A percentile compares a stretch with the other conserved stretches of the same genome.
Evolutionary conservation across 2,113 vertebrate genomes (phyloP).

Genomic region (Philantomba maxwellii): DNA sequence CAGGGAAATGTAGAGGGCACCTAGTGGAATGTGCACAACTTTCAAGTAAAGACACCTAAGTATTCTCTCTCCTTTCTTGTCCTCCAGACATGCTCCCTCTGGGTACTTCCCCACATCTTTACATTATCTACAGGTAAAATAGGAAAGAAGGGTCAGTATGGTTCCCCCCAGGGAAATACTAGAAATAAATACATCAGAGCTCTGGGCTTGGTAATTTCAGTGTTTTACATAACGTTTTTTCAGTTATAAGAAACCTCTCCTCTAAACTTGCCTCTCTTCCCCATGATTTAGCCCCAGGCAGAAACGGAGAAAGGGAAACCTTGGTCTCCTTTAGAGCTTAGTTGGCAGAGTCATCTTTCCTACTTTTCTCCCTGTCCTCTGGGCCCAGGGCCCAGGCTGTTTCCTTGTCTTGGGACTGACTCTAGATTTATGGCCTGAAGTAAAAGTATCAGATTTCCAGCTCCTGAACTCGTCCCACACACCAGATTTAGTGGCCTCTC

Average conservation of each 20-base stretch:
- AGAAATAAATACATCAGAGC: background rate
- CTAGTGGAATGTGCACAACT: background rate
- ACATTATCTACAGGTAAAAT: background rate
- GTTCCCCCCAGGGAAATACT: background rate
- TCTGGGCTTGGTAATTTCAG: background rate
- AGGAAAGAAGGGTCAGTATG: background rate
- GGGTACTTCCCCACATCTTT: background rate
- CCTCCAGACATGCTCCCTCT: background rate
- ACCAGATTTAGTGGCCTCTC: constrained; percentile 2
- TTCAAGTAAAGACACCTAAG: background rate
- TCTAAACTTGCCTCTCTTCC: background rate
- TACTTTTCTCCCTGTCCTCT: constrained; percentile 18
- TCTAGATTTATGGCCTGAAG: constrained; percentile 47
- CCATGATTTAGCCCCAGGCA: background rate
- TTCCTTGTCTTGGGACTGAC: constrained; percentile 9
- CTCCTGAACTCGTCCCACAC: background rate
- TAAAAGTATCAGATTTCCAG: constrained; percentile 30
- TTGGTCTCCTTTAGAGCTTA: background rate
- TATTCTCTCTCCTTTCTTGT: background rate
- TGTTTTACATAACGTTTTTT: background rate
- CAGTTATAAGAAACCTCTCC: background rate
- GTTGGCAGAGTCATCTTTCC: background rate
- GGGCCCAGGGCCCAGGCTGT: constrained; percentile 10
- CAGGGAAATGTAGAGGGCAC: background rate
- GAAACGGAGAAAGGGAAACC: background rate